Conservation (phyloP, 2,797 vertebrate species). For the Tachyglossus aculeatus region DNA sequence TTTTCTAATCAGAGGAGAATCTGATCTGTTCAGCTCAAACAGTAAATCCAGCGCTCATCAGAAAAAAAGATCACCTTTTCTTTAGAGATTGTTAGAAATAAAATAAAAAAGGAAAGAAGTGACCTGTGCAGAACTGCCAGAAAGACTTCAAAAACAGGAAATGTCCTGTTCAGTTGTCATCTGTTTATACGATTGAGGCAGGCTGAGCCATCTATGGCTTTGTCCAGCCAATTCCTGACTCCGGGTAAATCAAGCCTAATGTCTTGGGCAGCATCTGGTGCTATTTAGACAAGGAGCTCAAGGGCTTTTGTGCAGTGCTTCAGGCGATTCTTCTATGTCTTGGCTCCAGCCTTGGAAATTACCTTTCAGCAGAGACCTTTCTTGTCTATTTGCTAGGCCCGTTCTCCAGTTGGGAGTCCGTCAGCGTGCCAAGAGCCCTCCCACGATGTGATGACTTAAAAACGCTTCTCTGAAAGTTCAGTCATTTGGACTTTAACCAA, state of each 20-base stretch:
- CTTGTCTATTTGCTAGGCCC: neutral
- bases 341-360: conserved; percentile 12
- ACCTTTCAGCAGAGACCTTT: conserved; percentile 9
- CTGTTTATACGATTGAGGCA: neutral
- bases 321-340: conserved; percentile 7
- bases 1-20: neutral
- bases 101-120: neutral
- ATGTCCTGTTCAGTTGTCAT: neutral
- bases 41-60: conserved; percentile 6
- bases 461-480: too few relatives aligned
- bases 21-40: neutral
- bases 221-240: conserved; percentile 15
- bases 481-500: too few relatives aligned
- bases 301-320: conserved; percentile 30
- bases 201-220: conserved; percentile 6
- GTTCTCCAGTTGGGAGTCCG: conserved; percentile 8
- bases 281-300: conserved; percentile 2
- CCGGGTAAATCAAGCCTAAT: neutral
- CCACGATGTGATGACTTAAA: too few relatives aligned
- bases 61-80: neutral
- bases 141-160: neutral
- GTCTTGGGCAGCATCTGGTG: neutral
- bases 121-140: neutral
- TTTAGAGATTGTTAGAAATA: neutral
- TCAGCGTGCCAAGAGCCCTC: neutral